phyloP scores from a whole-genome alignment of 92 coral and sea anemone species.

The Epizoanthus fatuus region DNA sequence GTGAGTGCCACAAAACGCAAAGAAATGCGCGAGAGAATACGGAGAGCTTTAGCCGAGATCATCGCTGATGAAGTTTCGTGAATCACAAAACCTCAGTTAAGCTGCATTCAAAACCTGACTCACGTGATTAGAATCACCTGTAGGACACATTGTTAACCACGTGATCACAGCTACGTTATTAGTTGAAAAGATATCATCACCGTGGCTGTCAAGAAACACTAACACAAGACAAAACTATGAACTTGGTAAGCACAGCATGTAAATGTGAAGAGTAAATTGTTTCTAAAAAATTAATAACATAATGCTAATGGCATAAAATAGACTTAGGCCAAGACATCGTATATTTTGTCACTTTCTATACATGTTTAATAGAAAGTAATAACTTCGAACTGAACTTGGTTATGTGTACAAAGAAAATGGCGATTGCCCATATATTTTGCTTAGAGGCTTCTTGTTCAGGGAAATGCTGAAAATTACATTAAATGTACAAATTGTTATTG shows the following conservation, averaged over 20 bases:
- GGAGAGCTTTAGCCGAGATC: constrained; percentile 90
- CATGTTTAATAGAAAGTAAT: neutral
- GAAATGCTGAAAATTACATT: neutral
- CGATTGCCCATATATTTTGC: neutral
- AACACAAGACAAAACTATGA: neutral
- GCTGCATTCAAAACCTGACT: neutral
- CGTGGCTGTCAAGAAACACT: neutral
- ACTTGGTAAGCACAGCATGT: too few species aligned
- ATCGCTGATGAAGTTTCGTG: constrained; percentile 88
- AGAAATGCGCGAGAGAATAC: constrained; percentile 79
- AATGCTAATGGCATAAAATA: neutral
- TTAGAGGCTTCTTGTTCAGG: neutral
- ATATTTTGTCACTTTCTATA: neutral
- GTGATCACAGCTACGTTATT: neutral
- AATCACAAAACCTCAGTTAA: neutral
- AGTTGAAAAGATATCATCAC: neutral
- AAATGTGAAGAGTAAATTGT: neutral
- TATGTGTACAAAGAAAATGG: neutral
- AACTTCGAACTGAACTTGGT: neutral
- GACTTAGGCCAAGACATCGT: neutral
- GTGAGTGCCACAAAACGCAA: constrained; percentile 74
- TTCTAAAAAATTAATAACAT: neutral
- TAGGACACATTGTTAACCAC: neutral
- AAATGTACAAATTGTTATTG: neutral
- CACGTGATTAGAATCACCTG: neutral